Base-by-base conservation (phyloP, 2,888 invertebrate species). In the Synanthedon andrenaeformis region DNA sequence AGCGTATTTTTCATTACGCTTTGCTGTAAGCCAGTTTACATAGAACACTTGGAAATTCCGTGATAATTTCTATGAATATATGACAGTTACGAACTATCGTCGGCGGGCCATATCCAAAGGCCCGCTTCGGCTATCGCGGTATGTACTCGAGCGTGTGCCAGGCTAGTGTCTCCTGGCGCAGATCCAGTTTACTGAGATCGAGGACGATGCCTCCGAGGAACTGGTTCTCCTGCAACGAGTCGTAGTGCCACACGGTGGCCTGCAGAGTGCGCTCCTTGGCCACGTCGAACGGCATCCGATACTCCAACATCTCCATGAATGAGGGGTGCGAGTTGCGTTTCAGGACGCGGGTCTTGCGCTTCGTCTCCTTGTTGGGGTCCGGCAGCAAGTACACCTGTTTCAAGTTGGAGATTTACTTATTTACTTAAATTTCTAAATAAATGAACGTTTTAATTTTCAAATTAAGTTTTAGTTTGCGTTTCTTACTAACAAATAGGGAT, bases 301-400 rank as follows among this genome's bases (percentile, higher is more conserved):
- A 98, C 72, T 96, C 96, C 75, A 98, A 86, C 94, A 96, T 96
- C 89, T 98, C 97, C 96, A 99, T 98, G 82, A 97, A 99, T 14
- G 97, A 97, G 0, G 99, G 99, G 79, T 98, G 96, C 67, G 96
- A 95, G 72, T 95, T 96, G 62, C 94, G 93, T 66, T 94, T 93
- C 1, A 97, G 92, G 1, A 97, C 95, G 81, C 96, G 95, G 0
- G 99, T 99, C 84, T 99, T 99, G 53, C 97, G 90, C 82, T 99
- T 99, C 13, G 98, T 98, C 61, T 91, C 92, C 82, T 98, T 98
- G 54, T 92, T 92, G 19, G 93, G 92, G 78, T 99, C 98, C 8
- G 99, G 98, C 64, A 96, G 92, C 56, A 99, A 88, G 79, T 99
- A 99, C 51, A 90, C 88, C 88, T 88, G 74, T 48, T 23, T 23